These are phyloP conservation scores for Magallana angulata DNA, from an alignment of 1,140 invertebrate genomes.

Conservation along the genomic window DNA sequence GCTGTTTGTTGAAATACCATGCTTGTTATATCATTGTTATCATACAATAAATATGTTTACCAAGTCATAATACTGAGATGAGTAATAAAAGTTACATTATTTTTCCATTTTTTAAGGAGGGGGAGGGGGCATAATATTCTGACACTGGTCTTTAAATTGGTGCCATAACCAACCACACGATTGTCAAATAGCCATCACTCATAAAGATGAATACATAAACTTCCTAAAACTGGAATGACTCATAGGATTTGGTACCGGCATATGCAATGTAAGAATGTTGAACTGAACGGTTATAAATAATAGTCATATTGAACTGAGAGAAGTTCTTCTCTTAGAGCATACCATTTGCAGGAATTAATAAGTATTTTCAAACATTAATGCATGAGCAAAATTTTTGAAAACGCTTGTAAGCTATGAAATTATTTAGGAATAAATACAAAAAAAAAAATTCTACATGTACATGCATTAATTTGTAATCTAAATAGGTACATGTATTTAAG, in stretches of 20 bases:
- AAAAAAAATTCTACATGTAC: too few species aligned
- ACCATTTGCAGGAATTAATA: too few species aligned
- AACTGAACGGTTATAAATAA: not conserved
- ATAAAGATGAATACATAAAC: not conserved
- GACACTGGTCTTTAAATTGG: slow-evolving; percentile 3
- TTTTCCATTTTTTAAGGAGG: not conserved
- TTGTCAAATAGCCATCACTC: slow-evolving; percentile 2
- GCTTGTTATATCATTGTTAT: too few species aligned
- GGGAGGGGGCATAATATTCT: not conserved
- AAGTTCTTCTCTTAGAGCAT: not conserved
- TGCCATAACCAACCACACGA: not conserved
- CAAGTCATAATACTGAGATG: too few species aligned
- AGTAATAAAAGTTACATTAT: too few species aligned
- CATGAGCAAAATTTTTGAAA: too few species aligned
- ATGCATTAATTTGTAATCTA: too few species aligned
- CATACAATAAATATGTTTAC: too few species aligned
- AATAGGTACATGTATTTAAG: not conserved
- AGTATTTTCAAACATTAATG: too few species aligned
- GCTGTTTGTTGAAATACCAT: too few species aligned
- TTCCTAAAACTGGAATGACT: not conserved
- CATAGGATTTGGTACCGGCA: not conserved
- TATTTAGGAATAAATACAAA: too few species aligned
- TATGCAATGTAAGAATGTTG: not conserved
- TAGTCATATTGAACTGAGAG: not conserved
- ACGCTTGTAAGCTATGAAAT: too few species aligned